Conservation (phyloP, 2,888 invertebrate species). For the Andrena minutula region DNA sequence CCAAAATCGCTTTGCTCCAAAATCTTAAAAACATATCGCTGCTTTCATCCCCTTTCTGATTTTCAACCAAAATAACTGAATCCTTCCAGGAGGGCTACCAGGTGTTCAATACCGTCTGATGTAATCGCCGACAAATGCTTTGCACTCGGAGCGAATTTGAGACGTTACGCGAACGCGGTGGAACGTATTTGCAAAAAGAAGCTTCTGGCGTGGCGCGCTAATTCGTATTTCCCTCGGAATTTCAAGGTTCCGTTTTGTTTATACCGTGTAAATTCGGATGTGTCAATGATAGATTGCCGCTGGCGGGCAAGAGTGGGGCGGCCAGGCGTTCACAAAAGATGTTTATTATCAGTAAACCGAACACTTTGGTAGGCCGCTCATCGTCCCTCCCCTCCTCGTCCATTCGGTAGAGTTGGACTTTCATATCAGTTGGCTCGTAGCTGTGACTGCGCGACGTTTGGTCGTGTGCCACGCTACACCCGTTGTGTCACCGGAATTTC, state of each 20-base stretch:
- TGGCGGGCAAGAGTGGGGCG: conserved; percentile 17
- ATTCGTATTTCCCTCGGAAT: conserved; percentile 12
- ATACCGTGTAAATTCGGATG: conserved; percentile 36
- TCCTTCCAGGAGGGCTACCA: no score
- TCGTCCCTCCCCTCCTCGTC: conserved; percentile 30
- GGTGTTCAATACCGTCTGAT: no score
- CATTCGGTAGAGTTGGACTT: conserved; percentile 52
- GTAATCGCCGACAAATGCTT: no score
- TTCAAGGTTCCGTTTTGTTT: conserved; percentile 22
- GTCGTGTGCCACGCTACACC: conserved; percentile 16
- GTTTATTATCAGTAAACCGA: conserved; percentile 75
- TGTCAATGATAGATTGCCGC: conserved; percentile 30
- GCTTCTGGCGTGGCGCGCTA: background rate
- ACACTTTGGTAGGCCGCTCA: conserved; percentile 54
- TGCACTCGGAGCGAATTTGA: no score
- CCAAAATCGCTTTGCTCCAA: no score
- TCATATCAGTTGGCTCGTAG: conserved; percentile 64
- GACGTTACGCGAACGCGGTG: background rate
- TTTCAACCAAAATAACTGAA: no score
- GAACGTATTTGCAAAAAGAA: background rate
- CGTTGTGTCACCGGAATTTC: conserved; percentile 19
- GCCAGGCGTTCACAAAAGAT: conserved; percentile 61
- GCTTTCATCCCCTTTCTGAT: no score
- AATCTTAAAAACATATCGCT: no score
- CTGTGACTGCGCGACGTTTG: conserved; percentile 48